Evolutionary conservation across 2,113 vertebrate species (phyloP), one percentile per base, ranked within the genome.

Genomic region (Microtus pennsylvanicus): DNA sequence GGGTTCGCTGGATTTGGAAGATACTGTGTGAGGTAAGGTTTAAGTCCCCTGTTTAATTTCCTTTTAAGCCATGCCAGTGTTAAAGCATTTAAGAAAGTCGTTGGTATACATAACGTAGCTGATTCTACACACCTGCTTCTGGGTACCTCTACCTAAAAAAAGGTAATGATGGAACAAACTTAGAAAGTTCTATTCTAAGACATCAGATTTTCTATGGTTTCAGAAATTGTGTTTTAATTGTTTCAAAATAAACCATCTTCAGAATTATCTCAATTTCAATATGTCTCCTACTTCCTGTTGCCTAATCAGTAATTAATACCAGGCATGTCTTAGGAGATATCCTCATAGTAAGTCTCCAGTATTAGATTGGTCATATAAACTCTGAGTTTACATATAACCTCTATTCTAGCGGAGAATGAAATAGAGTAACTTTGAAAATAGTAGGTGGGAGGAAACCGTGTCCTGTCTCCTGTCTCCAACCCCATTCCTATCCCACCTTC

Each of bases 221-320:
- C 3, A 65, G 28, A 14, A 52, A 80, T 24, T 93, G 38, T 6
- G 47, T 80, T 96, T 82, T 24, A 42, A 74, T 47, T 88, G 2
- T 89, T 80, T 28, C 8, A 47, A 89, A 89, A 94, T 75, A 93
- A 89, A 69, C 4, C 33, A 13, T 85, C 55, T 85, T 91, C 83
- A 81, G 76, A 50, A 90, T 65, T 47, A 42, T 28, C 12, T 4
- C 75, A 61, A 70, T 55, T 72, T 89, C 3, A 58, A 4, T 45
- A 0, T 61, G 38, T 14, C 6, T n/a, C 63, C 22, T 52, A 76
- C 24, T 85, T 93, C 61, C n/a, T 78, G 19, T 88, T 83, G 33
- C 55, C 52, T 83, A 47, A 65, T 61, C 10, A 77, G 26, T 3
- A 89, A 61, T 30, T 78, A 42, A 58, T 74, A 58, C 4, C 50